Evolutionary conservation across 2,888 invertebrate genomes (phyloP), one percentile per base, ranked within the genome.

Genomic region (Dioctria linearis): DNA sequence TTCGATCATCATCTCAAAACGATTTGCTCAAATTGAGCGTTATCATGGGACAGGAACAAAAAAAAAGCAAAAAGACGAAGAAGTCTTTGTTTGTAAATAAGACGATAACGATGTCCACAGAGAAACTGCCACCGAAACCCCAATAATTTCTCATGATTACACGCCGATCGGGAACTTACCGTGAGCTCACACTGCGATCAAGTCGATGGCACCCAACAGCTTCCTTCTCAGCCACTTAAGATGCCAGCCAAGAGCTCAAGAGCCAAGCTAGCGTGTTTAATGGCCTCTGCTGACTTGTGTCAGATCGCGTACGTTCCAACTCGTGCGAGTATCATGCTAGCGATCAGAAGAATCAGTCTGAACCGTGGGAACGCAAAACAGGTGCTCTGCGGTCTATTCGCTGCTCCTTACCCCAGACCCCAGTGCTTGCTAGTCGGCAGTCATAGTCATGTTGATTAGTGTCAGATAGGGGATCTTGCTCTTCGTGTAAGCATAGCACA

Each of bases 241-340:
- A 82, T 65, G 79, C 82, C 82, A 80, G 82, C 80, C 82, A 81
- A 80, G 75, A 80, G 11, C 25, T 25, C 25, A 25, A 25, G 25
- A 25, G 25, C 25, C 25, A 25, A 25, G 25, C 61, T 65, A 66
- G 78, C 83, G 82, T 49, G 75, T 69, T 79, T 76, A 79, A 81
- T 82, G 81, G 82, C 81, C 81, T 80, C 80, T 80, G 82, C 82
- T 79, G 81, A 80, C 82, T 80, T 81, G 81, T 78, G 78, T 80
- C 81, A 67, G 82, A 83, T 83, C 82, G 84, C 83, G 83, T 84
- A 83, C 84, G 83, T 83, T 83, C 83, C 84, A 84, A 84, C 84
- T 84, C 83, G 84, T 84, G 84, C 84, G 84, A 81, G 80, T 78
- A 82, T 83, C 81, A 76, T 78, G 63, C 78, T 67, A 76, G 63